Evolutionary conservation across 2,113 vertebrate genomes (phyloP), one percentile per base, ranked within the genome.

Genomic region (Psilopogon haemacephalus): DNA sequence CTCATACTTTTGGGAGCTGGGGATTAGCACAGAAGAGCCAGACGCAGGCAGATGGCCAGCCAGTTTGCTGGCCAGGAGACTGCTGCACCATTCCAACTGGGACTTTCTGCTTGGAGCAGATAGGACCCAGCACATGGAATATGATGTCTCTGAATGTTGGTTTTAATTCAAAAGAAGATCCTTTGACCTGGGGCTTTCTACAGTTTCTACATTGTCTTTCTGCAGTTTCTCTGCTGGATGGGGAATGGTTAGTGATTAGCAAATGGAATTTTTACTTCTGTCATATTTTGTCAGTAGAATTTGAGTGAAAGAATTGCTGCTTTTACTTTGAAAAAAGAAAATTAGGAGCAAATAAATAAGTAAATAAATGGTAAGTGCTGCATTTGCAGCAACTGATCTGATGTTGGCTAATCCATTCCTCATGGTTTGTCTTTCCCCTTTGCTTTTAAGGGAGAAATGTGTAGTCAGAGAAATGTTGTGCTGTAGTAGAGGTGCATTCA

Each of bases 1-100:
- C 11, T 4, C 17, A 5, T 56, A 46, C 85, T 91, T 94, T 46
- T 88, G 91, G 95, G 93, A 94, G 52, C 50, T 54, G 46, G 85
- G 65, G 79, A 87, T 95, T 79, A 84, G 80, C 90, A 91, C 21
- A 91, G 89, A 90, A 84, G 32, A 96, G 90, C 76, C 52, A 93
- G 79, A 88, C 78, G 83, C 56, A 89, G 94, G 93, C 96, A 95
- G 89, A 88, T 93, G 82, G 91, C 94, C 93, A 94, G 85, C 30
- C 0, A 2, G 62, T 93, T 86, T 95, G 55, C 85, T 95, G 93
- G 95, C 92, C 23, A 6, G 78, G 46, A 84, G 40, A 91, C 38
- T n/a, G 75, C 69, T 88, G 62, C 38, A 84, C 1, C 5, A 58
- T 83, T 95, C 75, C 94, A 85, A 15, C n/a, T 55, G 94, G 86